Base-by-base conservation (phyloP, 37 sponge, comb jelly and placozoan species). In the Corticium candelabrum region DNA sequence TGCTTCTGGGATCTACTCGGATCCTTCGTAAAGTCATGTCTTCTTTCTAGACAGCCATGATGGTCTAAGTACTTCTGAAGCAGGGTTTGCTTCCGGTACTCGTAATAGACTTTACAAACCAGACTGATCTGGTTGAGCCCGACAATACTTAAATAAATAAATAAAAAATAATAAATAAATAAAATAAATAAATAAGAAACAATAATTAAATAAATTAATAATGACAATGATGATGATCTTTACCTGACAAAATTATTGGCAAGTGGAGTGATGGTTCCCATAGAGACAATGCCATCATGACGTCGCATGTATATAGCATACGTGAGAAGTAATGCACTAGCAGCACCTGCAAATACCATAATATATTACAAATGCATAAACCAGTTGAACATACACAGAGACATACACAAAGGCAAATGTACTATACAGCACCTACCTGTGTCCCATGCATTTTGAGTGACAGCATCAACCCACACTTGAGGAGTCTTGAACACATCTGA, bases 381-480 rank as follows among this genome's bases (percentile, higher is more conserved):
- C 5, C 5, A 43, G 11, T 21, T 21, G 11, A 43, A 21, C 56
- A 43, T 11, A 21, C 5, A 5, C 11, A 43, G 56, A 21, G 56
- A 11, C 11, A 43, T 43, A 43, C 11, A 21, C 5, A 21, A 43
- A 43, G 11, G 56, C 56, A 43, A 21, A 5, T 21, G 11, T 43
- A 11, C 56, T 43, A 43, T 5, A 50, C 40, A 62, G 4, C 34
- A 74, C 81, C 32, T 33, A 86, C 90, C 87, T 62, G 93, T 92
- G 77, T 92, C 93, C 89, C 89, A 92, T 30, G 89, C 93, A 84
- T 92, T 92, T 77, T 92, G 93, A 36, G 93, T 78, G 38, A 88
- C 77, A 30, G 93, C 93, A 84, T 92, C 93, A 39, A 82, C 39
- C 93, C 93, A 92, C 35, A 92, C 41, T 0, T 74, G 27, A 3